These are phyloP conservation scores for Nomada hirtipes DNA, from an alignment of 2,888 invertebrate genomes.

Conservation along the genomic window DNA sequence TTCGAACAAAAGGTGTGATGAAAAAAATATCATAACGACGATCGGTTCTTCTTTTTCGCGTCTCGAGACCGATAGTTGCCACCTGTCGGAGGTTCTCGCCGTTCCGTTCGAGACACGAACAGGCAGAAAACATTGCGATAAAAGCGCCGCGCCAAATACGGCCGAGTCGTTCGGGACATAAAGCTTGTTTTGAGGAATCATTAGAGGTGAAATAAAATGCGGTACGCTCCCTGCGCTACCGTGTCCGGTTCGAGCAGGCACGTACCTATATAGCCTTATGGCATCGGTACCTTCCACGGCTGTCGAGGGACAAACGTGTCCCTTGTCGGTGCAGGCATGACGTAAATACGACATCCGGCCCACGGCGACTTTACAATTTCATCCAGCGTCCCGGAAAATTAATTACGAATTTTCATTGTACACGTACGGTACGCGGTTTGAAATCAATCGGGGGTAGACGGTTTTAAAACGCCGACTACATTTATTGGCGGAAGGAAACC, in stretches of 20 bases:
- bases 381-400: slow-evolving; percentile 36
- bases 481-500: no score
- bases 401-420: slow-evolving; percentile 12
- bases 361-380: slow-evolving; percentile 45
- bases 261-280: slow-evolving; percentile 65
- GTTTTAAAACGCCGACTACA: no score
- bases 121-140: slow-evolving; percentile 73
- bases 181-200: slow-evolving; percentile 79
- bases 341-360: slow-evolving; percentile 54
- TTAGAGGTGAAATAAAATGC: slow-evolving; percentile 73
- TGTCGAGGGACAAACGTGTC: slow-evolving; percentile 51
- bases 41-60: slow-evolving; percentile 59
- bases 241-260: slow-evolving; percentile 56
- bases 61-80: slow-evolving; percentile 62
- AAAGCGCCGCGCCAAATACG: slow-evolving; percentile 77
- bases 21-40: slow-evolving; percentile 59
- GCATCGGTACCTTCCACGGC: slow-evolving; percentile 60
- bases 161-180: slow-evolving; percentile 70
- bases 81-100: slow-evolving; percentile 67
- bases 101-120: slow-evolving; percentile 51
- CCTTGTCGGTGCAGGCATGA: slow-evolving; percentile 49
- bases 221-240: slow-evolving; percentile 57
- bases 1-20: slow-evolving; percentile 55
- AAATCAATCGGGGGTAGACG: no score
- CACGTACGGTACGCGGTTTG: no score